These are phyloP conservation scores for Blastobasis adustella DNA, from an alignment of 2,888 invertebrate species.

Conservation along the genomic window DNA sequence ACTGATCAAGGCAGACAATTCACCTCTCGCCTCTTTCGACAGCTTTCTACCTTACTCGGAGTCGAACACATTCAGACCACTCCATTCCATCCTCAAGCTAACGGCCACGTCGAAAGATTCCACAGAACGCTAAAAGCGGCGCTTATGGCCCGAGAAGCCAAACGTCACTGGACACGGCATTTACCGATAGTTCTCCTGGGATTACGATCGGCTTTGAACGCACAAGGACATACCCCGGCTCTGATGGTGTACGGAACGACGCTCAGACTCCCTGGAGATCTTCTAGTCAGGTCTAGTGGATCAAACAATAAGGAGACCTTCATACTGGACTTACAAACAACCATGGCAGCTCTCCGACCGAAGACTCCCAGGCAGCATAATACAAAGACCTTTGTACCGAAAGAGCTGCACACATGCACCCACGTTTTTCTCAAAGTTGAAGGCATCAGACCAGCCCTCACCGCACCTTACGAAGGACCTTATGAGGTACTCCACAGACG, in stretches of 20 bases:
- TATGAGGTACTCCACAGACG: too few relatives aligned
- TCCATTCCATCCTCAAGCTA: slow-evolving; percentile 17
- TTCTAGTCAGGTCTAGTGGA: too few relatives aligned
- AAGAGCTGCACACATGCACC: slow-evolving; percentile 2
- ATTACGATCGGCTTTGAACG: slow-evolving; percentile 18
- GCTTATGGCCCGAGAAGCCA: slow-evolving; percentile 13
- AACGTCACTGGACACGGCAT: slow-evolving; percentile 14
- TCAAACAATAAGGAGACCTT: too few relatives aligned
- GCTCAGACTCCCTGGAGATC: slow-evolving; percentile 3
- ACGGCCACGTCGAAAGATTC: slow-evolving; percentile 19
- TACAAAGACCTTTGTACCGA: slow-evolving; percentile 2
- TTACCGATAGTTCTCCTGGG: slow-evolving; percentile 28
- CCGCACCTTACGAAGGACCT: slow-evolving; percentile 14
- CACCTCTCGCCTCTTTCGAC: slow-evolving; percentile 26
- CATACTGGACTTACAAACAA: slow-evolving; percentile 1
- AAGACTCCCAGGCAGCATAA: slow-evolving; percentile 1
- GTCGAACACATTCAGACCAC: slow-evolving; percentile 9
- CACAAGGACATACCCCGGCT: slow-evolving; percentile 22
- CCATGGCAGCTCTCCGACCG: slow-evolving; percentile 5
- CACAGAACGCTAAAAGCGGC: slow-evolving; percentile 21
- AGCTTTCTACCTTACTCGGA: slow-evolving; percentile 14
- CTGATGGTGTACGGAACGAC: slow-evolving; percentile 15
- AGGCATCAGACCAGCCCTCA: slow-evolving; percentile 5
- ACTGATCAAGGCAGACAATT: slow-evolving; percentile 27
- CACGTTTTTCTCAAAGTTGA: slow-evolving; percentile 12